Percentiles rank a stretch among this genome's conserved stretches.
Conservation (phyloP, 2,888 invertebrate genomes). For the Drosophila stalkeri region DNA sequence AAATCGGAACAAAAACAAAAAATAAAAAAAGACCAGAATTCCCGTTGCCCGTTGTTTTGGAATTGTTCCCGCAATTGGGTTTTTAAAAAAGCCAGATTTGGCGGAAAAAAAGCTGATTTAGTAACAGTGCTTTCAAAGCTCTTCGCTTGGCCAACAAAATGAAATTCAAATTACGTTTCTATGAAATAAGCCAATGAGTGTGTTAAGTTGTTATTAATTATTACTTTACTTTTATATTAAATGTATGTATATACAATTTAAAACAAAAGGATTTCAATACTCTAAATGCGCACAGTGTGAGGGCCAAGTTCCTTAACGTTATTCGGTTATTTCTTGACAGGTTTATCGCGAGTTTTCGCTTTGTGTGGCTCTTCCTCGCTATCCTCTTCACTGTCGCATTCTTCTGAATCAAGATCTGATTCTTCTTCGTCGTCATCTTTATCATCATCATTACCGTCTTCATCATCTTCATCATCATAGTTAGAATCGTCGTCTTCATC, state of each 20-base stretch:
- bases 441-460: constrained; percentile 74
- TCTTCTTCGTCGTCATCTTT: constrained; percentile 33
- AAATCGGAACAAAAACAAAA: too few species aligned
- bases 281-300: constrained; percentile 2
- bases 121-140: constrained; percentile 31
- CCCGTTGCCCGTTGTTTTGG: too few species aligned
- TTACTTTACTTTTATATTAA: background rate
- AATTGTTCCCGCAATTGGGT: too few species aligned
- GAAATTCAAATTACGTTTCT: background rate
- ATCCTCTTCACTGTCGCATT: constrained; percentile 30
- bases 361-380: constrained; percentile 17
- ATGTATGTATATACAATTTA: background rate
- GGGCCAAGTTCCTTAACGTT: background rate
- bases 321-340: constrained; percentile 22
- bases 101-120: too few species aligned
- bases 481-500: constrained; percentile 77
- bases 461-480: constrained; percentile 69
- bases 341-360: constrained; percentile 13
- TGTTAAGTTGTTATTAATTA: too few species aligned
- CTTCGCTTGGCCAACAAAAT: background rate
- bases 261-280: constrained; percentile 2
- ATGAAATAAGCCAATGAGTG: background rate
- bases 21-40: too few species aligned
- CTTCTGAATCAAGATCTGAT: constrained; percentile 61
- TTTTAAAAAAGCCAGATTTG: too few species aligned